Percentiles rank a stretch among this genome's conserved stretches.
These are phyloP conservation scores for Beris chalybata DNA, from an alignment of 2,888 invertebrate genomes.

Conservation along the genomic window DNA sequence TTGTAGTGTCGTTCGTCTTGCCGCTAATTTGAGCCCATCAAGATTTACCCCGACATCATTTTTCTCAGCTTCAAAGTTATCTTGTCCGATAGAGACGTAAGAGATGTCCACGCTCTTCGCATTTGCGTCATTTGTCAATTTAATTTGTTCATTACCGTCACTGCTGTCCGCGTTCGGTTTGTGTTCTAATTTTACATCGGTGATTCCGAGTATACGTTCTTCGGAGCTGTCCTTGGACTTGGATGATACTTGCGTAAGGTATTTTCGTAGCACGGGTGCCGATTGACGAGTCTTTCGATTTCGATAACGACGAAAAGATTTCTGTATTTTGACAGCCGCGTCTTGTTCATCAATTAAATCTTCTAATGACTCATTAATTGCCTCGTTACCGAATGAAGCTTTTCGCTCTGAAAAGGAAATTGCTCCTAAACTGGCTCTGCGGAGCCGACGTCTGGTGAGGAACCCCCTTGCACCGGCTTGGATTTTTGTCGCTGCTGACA, in stretches of 20 bases:
- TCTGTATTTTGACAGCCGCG: conserved; percentile 37
- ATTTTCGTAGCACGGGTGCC: conserved; percentile 18
- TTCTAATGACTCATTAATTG: conserved; percentile 52
- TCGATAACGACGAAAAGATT: conserved; percentile 44
- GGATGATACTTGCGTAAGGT: conserved; percentile 15
- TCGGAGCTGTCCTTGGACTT: conserved; percentile 34
- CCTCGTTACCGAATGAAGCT: conserved; percentile 52
- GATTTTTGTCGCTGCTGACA: conserved; percentile 52
- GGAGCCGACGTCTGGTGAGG: conserved; percentile 48
- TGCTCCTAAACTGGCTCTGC: conserved; percentile 47
- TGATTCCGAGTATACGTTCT: conserved; percentile 34
- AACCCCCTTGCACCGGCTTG: conserved; percentile 53
- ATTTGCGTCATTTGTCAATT: background rate
- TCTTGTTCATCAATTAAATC: conserved; percentile 46
- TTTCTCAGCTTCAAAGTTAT: conserved; percentile 16
- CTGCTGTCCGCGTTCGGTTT: conserved; percentile 13
- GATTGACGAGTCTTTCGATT: conserved; percentile 36
- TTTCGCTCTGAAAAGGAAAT: conserved; percentile 46
- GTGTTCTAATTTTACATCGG: conserved; percentile 40
- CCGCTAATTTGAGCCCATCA: conserved; percentile 45
- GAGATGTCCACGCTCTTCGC: background rate
- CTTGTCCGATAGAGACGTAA: background rate
- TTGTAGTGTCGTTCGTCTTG: conserved; percentile 51
- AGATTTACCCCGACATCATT: conserved; percentile 26
- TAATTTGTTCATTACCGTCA: conserved; percentile 1